Evolutionary conservation across 2,888 invertebrate species (phyloP), one percentile per base, ranked within the genome.

Genomic region (Macropis europaea): DNA sequence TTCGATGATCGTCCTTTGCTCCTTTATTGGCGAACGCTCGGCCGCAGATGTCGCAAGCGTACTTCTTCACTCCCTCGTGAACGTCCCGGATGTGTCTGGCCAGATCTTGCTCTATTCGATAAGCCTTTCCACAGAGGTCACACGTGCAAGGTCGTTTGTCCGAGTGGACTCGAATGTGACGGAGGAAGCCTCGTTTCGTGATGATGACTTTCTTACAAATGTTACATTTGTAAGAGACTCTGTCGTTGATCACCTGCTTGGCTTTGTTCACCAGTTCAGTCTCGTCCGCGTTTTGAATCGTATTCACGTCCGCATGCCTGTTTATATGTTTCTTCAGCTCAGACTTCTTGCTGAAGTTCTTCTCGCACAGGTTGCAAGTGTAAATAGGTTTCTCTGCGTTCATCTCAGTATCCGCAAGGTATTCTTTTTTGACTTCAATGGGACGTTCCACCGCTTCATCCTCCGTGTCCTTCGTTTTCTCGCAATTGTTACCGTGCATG

Each of bases 1-100:
- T 90, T 56, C 88, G 76, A 83, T 93, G 93, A 73, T 93, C 92
- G 13, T 90, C 90, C 38, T 91, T 87, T 13, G 92, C 91, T 1
- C 88, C 85, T 72, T 90, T 90, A 3, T 92, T 90, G 0, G 92
- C 87, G 85, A 93, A 93, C 3, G 87, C 81, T 38, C 90, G 90
- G 6, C 81, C 80, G 85, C 93, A 93, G 2, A 87, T 60, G 4
- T 87, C 83, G 84, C 93, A 93, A 5, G 79, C 70, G 85, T 91
- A 91, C 2, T 92, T 91, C n/a, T 92, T 91, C 1, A 88, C 84
- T 0, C 87, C 83, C 1, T 85, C 81, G 87, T 93, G 93, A 48
- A 91, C 79, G 17, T 91, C 90, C 22, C 90, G 90, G 2, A 90
- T 82, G 86, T 93, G 93, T 0, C 93, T 90, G 15, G 90, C 90